phyloP scores from a whole-genome alignment of 1,140 invertebrate species.

The Drosophila parabipectinata region DNA sequence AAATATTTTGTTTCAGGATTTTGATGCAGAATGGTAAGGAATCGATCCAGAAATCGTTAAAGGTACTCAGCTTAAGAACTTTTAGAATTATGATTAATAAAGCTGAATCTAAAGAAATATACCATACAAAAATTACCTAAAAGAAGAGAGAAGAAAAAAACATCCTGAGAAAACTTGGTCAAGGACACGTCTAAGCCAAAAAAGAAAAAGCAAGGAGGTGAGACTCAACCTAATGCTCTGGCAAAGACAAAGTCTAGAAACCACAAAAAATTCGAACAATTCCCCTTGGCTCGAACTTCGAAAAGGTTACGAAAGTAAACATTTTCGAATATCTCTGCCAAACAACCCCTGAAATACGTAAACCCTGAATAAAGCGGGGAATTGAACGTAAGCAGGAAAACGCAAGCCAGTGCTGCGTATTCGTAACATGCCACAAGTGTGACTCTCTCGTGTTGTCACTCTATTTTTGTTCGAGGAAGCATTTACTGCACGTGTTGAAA shows the following conservation, averaged over 20 bases:
- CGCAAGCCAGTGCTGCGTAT: conserved; percentile 18
- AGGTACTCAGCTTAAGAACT: too few species aligned
- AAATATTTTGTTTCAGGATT: too few species aligned
- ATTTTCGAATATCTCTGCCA: background rate
- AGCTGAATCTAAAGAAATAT: background rate
- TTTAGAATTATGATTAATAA: too few species aligned
- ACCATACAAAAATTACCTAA: background rate
- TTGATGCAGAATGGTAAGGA: too few species aligned
- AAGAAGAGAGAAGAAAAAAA: background rate
- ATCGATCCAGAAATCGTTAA: too few species aligned
- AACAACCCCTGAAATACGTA: conserved; percentile 34
- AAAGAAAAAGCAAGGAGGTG: conserved; percentile 4
- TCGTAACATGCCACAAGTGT: conserved; percentile 74
- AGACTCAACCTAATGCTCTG: conserved; percentile 7
- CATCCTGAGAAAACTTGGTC: conserved; percentile 54
- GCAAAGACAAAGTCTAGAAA: conserved; percentile 1
- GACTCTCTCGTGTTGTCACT: conserved; percentile 34
- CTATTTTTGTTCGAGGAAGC: conserved; percentile 39
- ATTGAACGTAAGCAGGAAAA: conserved; percentile 18
- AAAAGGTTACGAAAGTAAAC: background rate
- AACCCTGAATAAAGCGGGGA: background rate
- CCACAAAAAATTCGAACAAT: conserved; percentile 21
- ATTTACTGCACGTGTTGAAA: conserved; percentile 71
- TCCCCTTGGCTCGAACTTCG: conserved; percentile 23
- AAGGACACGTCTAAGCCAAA: conserved; percentile 53